Conservation (phyloP, 2,113 vertebrate species). For the Pangasianodon gigas region DNA sequence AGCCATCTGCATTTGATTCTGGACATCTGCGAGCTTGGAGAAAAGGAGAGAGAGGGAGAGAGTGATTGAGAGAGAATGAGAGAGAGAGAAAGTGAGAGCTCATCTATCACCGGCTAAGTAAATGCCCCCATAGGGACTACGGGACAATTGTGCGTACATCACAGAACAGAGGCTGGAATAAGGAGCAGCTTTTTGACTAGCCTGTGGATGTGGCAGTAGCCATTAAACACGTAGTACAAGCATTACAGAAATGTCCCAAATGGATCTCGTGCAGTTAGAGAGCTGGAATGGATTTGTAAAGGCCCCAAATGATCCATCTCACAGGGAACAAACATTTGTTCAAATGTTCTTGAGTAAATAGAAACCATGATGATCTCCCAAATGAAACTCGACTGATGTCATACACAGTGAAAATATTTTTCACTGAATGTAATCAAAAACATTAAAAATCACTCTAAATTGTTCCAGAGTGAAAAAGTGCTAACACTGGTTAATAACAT, state of each 20-base stretch:
- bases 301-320: constrained; percentile 23
- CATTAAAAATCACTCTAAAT: background rate
- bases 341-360: constrained; percentile 19
- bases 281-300: background rate
- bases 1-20: constrained; percentile 57
- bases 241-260: background rate
- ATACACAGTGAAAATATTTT: background rate
- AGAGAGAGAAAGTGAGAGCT: constrained; percentile 28
- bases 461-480: background rate
- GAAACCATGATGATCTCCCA: constrained; percentile 9
- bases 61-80: constrained; percentile 12
- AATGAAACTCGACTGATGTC: background rate
- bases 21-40: constrained; percentile 54
- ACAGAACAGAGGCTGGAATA: constrained; percentile 8
- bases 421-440: background rate
- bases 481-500: background rate
- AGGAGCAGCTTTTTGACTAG: constrained; percentile 5
- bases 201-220: background rate
- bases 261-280: background rate
- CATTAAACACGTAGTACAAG: background rate
- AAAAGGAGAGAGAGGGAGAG: constrained; percentile 41
- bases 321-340: constrained; percentile 34
- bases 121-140: constrained; percentile 32
- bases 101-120: constrained; percentile 36
- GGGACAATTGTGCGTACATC: constrained; percentile 21